These are phyloP conservation scores for Caerostris darwini DNA, from an alignment of 1,140 invertebrate species.

Conservation along the genomic window DNA sequence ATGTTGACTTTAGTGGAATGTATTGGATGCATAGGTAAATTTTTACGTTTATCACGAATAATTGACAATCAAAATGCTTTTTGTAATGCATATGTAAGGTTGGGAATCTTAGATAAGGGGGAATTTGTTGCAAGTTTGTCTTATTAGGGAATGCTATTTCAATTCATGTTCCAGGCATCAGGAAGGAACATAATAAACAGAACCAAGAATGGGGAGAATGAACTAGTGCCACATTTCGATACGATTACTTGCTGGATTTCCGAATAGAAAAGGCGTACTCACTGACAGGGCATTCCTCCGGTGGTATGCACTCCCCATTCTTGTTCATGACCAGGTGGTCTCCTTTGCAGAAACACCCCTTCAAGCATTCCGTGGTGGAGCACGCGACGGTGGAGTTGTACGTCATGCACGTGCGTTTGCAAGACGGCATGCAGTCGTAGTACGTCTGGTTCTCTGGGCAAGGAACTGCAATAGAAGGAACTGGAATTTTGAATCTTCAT, in stretches of 20 bases:
- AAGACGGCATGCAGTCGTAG: conserved; percentile 41
- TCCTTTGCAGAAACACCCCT: conserved; percentile 68
- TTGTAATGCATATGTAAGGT: too few relatives aligned
- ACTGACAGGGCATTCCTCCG: conserved; percentile 55
- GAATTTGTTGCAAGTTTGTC: too few relatives aligned
- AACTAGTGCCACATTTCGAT: too few relatives aligned
- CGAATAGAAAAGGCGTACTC: conserved; percentile 25
- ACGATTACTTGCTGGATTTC: background rate
- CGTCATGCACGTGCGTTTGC: conserved; percentile 51
- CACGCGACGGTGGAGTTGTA: conserved; percentile 3
- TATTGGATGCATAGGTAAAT: too few relatives aligned
- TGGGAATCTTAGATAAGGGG: too few relatives aligned
- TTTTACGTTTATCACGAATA: too few relatives aligned
- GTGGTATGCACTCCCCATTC: conserved; percentile 67
- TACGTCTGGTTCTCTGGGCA: conserved; percentile 40
- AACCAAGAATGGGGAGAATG: background rate
- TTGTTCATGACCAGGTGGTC: conserved; percentile 46
- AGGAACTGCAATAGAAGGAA: background rate
- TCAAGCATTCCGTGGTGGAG: conserved; percentile 48
- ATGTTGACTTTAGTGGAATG: too few relatives aligned
- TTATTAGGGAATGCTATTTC: too few relatives aligned
- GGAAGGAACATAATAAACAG: background rate
- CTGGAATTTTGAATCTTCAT: conserved; percentile 38
- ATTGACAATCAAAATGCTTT: too few relatives aligned
- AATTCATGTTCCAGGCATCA: too few relatives aligned